Conservation (phyloP, 2,113 vertebrate species). For the Xiphorhynchus elegans region DNA sequence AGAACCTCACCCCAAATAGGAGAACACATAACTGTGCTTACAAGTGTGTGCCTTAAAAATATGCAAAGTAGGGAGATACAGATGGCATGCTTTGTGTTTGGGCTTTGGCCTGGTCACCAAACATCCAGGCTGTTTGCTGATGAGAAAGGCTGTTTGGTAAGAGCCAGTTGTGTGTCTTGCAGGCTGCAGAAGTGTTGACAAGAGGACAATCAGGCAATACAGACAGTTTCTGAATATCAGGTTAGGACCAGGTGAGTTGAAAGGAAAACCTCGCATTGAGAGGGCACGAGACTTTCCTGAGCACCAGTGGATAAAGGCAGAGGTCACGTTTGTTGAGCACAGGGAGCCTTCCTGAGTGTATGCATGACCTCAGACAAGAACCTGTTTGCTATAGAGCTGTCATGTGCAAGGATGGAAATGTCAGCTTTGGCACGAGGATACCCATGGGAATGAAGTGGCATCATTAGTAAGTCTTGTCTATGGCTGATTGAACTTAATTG, state of each 20-base stretch:
- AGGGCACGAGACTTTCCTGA: neutral
- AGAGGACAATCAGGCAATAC: neutral
- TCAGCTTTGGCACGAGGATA: neutral
- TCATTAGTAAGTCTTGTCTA: neutral
- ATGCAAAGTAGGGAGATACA: neutral
- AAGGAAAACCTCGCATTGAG: neutral
- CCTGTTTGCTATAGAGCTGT: neutral
- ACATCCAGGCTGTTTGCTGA: neutral
- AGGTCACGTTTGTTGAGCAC: neutral
- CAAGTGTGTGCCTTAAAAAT: neutral
- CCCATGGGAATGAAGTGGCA: neutral
- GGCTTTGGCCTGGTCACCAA: neutral
- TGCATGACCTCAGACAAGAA: neutral
- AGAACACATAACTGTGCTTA: neutral
- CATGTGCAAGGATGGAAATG: neutral
- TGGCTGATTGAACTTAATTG: neutral
- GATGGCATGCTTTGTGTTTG: neutral
- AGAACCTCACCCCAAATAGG: neutral
- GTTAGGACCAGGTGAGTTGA: neutral
- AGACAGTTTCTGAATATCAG: neutral
- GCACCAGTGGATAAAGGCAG: neutral
- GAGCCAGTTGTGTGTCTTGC: neutral
- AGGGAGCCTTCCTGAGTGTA: fast-evolving
- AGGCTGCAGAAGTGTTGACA: neutral
- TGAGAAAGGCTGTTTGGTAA: neutral